Base-by-base conservation (phyloP, 2,888 invertebrate genomes). In the Synanthedon formicaeformis region DNA sequence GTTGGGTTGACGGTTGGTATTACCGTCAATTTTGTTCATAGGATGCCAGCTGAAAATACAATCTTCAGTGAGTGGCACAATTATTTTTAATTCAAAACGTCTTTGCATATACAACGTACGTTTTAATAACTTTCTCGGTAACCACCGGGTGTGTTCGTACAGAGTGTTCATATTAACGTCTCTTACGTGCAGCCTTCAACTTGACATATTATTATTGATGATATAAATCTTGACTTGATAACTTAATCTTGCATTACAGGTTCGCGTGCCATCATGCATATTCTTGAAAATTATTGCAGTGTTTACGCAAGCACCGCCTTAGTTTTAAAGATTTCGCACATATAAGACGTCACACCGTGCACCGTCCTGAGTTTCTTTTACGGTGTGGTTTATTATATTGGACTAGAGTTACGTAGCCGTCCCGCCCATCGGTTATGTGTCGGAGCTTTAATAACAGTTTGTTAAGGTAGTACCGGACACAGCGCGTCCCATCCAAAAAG, bases 171-270 rank as follows among this genome's bases (percentile, higher is more conserved):
- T 64, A 66, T 67, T 62, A 56, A 58, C 57, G 57, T 58, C 55
- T 53, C 56, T 61, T 55, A 58, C 53, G 52, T 55, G 56, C 52
- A 56, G 53, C 56, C 60, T 52, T 41, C 53, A 51, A 16, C 64
- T 62, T 71, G 74, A 74, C 73, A 66, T 71, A 60, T 58, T 58
- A 60, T 76, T 75, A 78, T 75, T 73, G 72, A 65, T 56, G 60
- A 60, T 64, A 73, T 77, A 75, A 78, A 76, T 76, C 65, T 67
- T 62, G 58, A 67, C 63, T 70, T 75, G 72, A 77, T 76, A 75
- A 73, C 76, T 75, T 78, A 77, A 78, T 78, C 71, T 72, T 56
- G 55, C 61, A 58, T 66, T 66, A 72, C 71, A 64, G 61, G 55
- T 58, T 57, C 53, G 51, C 60, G 56, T 59, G 55, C 52, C 57